These are phyloP conservation scores for Phylloscopus whistleri DNA, from an alignment of 2,113 vertebrate species.

Conservation along the genomic window DNA sequence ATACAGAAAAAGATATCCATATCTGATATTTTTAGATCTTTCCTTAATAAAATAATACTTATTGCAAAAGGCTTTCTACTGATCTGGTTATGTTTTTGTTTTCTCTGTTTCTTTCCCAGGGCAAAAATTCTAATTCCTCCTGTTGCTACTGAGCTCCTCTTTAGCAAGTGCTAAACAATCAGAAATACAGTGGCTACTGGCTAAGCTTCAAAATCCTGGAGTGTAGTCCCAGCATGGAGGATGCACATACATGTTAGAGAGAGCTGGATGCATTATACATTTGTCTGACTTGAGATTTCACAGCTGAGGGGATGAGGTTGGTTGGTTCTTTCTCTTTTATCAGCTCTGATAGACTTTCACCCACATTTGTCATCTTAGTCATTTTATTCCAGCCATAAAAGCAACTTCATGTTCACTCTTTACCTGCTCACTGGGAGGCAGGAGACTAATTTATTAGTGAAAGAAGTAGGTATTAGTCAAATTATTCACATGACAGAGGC, in stretches of 20 bases:
- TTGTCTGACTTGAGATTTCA: not conserved
- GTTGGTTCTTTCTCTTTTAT: conserved; percentile 22
- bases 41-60: not conserved
- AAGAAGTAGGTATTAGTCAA: not conserved
- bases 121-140: conserved; percentile 46
- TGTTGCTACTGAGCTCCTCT: not conserved
- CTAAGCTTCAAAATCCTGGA: conserved; percentile 54
- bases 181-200: conserved; percentile 26
- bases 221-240: not conserved
- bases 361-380: not conserved
- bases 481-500: not conserved
- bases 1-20: not conserved
- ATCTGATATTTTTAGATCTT: not conserved
- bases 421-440: not conserved
- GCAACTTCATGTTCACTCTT: not conserved
- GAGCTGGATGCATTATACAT: not conserved
- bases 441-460: not conserved
- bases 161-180: conserved; percentile 7
- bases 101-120: conserved; percentile 27
- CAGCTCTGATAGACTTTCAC: not conserved
- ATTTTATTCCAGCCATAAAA: conserved; percentile 5
- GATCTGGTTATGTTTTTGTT: conserved; percentile 13
- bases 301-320: not conserved
- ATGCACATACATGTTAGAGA: not conserved
- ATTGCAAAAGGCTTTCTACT: not conserved